Conservation (phyloP, 2,113 vertebrate genomes). For the Austrofundulus limnaeus region DNA sequence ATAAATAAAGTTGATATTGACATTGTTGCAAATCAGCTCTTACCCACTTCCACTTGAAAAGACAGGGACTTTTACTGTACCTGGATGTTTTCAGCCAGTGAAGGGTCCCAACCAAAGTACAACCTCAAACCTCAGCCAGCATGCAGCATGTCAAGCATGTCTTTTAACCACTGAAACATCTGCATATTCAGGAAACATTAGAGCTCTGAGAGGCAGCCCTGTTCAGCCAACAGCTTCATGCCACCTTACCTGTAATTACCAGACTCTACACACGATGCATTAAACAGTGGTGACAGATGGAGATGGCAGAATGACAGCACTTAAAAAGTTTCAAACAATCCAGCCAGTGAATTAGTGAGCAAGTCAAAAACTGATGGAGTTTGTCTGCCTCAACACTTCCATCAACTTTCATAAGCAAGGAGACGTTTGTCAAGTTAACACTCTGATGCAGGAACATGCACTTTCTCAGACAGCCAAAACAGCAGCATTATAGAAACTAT, state of each 20-base stretch:
- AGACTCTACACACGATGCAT: constrained; percentile 4
- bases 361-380: constrained; percentile 8
- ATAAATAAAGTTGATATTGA: no score
- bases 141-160: constrained; percentile 50
- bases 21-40: background rate
- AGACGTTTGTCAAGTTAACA: background rate
- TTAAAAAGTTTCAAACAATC: constrained; percentile 19
- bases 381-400: constrained; percentile 8
- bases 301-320: constrained; percentile 25
- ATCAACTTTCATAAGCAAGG: constrained; percentile 2
- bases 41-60: background rate
- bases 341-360: constrained; percentile 24
- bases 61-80: constrained; percentile 33
- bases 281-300: constrained; percentile 11
- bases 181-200: constrained; percentile 10
- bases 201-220: background rate
- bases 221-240: constrained; percentile 11
- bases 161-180: constrained; percentile 9
- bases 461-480: constrained; percentile 2
- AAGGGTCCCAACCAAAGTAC: constrained; percentile 1
- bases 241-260: constrained; percentile 52
- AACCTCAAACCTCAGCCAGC: constrained; percentile 12
- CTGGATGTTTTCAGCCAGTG: constrained; percentile 31
- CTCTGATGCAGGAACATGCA: constrained; percentile 6
- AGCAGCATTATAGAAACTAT: constrained; percentile 15